A percentile compares a stretch with the other conserved stretches of the same genome.
Evolutionary conservation across 1,140 invertebrate genomes (phyloP).

Genomic region (Drosophila punjabiensis): DNA sequence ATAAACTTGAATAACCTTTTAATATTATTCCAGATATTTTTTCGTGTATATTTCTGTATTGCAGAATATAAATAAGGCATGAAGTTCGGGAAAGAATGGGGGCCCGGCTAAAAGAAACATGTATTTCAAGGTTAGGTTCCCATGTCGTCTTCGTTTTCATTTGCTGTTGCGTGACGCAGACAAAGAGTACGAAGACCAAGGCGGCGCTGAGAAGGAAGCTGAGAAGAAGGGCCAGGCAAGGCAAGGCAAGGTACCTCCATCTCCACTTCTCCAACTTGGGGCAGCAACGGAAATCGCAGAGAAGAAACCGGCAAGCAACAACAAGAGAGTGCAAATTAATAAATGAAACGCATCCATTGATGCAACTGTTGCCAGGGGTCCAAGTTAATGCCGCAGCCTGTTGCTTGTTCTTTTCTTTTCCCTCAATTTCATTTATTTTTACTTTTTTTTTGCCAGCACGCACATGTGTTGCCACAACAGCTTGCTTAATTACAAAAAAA

Average conservation of each 20-base stretch:
- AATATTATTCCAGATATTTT: not conserved
- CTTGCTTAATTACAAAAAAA: conserved; percentile 69
- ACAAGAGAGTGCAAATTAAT: conserved; percentile 73
- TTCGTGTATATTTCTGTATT: conserved; percentile 9
- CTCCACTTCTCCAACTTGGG: conserved; percentile 18
- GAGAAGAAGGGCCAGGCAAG: conserved; percentile 27
- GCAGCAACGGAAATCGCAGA: conserved; percentile 24
- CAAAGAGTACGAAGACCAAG: conserved; percentile 20
- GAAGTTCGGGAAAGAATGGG: not conserved
- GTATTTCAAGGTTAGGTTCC: conserved; percentile 75
- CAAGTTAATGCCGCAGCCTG: conserved; percentile 25
- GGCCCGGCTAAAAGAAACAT: conserved; percentile 34
- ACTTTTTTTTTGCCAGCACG: conserved; percentile 19
- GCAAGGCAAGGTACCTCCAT: conserved; percentile 16
- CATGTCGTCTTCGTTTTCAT: conserved; percentile 74
- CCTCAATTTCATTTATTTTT: not conserved
- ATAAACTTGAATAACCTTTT: not conserved
- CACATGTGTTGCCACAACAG: conserved; percentile 75
- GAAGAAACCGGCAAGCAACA: not conserved
- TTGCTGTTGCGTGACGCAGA: conserved; percentile 69
- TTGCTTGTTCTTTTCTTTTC: conserved; percentile 21
- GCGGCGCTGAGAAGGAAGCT: conserved; percentile 16
- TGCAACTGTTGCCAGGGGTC: conserved; percentile 52
- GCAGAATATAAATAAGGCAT: conserved; percentile 32
- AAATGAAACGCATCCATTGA: conserved; percentile 80